Evolutionary conservation across 2,888 invertebrate species (phyloP), one percentile per base, ranked within the genome.

Genomic region (Tortricodes alternella): DNA sequence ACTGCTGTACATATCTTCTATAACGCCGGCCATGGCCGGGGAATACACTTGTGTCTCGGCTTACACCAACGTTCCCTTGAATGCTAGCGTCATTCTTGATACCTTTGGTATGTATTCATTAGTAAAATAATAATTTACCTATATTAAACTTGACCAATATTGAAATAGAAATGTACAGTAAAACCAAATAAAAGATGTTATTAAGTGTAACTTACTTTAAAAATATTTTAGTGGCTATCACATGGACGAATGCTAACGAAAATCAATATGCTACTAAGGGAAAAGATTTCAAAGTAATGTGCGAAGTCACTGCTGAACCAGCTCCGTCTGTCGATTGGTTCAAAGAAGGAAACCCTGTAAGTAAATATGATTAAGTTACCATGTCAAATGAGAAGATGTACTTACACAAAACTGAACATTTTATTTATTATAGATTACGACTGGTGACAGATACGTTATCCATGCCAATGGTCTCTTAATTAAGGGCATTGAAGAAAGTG

Each of bases 321-420:
- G 92, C 95, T 24, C 97, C 97, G 0, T 92, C 93, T n/a, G 94
- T 97, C 8, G 95, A 96, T 76, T 97, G 97, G 97, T 92, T 95
- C 62, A 95, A 95, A 79, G 94, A 96, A 77, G 95, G 94, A 27
- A 93, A 93, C 68, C 88, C 92, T 60, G 93, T 93, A 84, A 90
- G 88, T 76, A 48, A 6, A n/a, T 44, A 49, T 15, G 38, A 19
- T 39, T 29, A 3, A 9, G 21, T 39, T 46, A 24, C 48, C 39
- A 23, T 43, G 41, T 8, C 3, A 37, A 21, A 9, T 9, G 3
- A 19, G 6, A 34, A 15, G 2, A 9, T 2, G 16, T 11, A 18
- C 2, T 6, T 21, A 16, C 15, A 1, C 19, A 2, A 13, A 29
- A n/a, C 4, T 5, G 5, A 4, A 4, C 2, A 3, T 46, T 2